These are phyloP conservation scores for Omphaloscelis lunosa DNA, from an alignment of 2,888 invertebrate genomes.

Conservation along the genomic window DNA sequence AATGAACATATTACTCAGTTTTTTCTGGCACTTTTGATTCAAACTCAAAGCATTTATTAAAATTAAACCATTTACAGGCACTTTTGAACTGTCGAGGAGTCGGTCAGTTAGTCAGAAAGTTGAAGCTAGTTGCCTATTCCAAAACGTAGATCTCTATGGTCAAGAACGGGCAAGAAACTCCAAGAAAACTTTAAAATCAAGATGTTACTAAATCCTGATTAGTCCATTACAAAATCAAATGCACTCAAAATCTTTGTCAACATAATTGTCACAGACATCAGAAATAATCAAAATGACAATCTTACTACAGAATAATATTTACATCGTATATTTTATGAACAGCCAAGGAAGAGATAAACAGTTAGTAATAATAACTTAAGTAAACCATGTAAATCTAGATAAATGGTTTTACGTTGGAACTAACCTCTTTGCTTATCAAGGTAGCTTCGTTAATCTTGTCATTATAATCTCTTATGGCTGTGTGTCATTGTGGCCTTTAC, in stretches of 20 bases:
- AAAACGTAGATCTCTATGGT: no score
- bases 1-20: no score
- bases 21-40: no score
- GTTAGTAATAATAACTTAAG: conserved; percentile 29
- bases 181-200: no score
- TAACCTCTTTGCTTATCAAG: conserved; percentile 63
- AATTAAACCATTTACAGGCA: no score
- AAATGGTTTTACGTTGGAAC: conserved; percentile 28
- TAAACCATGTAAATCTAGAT: conserved; percentile 57
- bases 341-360: conserved; percentile 45
- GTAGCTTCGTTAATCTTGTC: conserved; percentile 48
- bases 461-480: conserved; percentile 38
- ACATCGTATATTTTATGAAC: conserved; percentile 27
- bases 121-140: no score
- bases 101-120: no score
- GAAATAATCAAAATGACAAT: conserved; percentile 29
- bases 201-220: not conserved
- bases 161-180: no score
- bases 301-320: conserved; percentile 9
- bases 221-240: not conserved
- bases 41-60: no score
- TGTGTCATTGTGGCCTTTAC: conserved; percentile 11
- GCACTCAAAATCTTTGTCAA: conserved; percentile 19
- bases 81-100: no score
- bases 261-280: not conserved